Conservation (phyloP, 2,113 vertebrate genomes). For the sheep (Ovis aries) region DNA sequence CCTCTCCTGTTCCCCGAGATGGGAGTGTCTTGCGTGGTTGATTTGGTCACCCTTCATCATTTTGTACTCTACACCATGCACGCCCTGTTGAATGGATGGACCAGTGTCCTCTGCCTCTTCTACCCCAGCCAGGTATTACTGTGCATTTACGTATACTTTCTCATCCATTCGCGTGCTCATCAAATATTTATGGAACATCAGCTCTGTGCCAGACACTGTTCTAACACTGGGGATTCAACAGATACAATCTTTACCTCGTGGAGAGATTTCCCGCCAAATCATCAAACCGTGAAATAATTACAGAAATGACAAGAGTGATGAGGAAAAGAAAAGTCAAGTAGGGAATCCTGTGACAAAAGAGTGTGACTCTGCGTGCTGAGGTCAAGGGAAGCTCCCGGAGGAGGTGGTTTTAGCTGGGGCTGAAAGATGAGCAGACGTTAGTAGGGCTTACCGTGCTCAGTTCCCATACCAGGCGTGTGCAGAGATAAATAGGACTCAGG, state of each 20-base stretch:
- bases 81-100: not conserved
- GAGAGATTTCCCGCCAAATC: not conserved
- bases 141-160: not conserved
- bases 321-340: not conserved
- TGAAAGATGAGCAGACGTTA: not conserved
- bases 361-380: not conserved
- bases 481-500: not conserved
- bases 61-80: rapidly evolving
- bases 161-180: not conserved
- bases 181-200: not conserved
- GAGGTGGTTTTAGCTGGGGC: not conserved
- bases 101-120: not conserved
- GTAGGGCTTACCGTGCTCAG: not conserved
- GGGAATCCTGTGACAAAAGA: not conserved
- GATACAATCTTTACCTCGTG: not conserved
- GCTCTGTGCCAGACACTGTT: not conserved
- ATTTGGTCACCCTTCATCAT: not conserved
- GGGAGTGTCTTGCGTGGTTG: not conserved
- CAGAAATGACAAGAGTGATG: not conserved
- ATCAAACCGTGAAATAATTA: not conserved
- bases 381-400: not conserved
- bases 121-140: not conserved
- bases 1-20: not conserved
- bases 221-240: not conserved
- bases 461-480: not conserved